These are phyloP conservation scores for Galbula dea DNA, from an alignment of 2,113 vertebrate species.

Conservation along the genomic window DNA sequence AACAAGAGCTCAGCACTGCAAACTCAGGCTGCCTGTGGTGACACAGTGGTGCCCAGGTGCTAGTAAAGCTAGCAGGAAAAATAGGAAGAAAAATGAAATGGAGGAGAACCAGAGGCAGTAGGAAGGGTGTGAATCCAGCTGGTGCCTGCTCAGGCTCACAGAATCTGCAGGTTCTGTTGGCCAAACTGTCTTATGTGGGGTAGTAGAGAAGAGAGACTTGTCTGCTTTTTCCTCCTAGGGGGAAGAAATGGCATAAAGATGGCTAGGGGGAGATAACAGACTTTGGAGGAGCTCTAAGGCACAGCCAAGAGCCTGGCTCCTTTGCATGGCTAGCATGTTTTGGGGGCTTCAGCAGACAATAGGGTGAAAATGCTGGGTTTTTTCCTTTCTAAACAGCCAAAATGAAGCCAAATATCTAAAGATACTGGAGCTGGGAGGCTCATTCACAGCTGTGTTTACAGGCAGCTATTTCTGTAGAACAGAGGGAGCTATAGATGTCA, in stretches of 20 bases:
- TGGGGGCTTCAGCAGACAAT: neutral
- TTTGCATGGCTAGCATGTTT: accelerated
- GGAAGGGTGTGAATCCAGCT: neutral
- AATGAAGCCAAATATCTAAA: neutral
- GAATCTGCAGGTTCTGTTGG: neutral
- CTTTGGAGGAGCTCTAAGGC: neutral
- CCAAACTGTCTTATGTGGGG: accelerated
- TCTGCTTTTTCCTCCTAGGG: neutral
- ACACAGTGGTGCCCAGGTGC: neutral
- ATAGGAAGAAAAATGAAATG: neutral
- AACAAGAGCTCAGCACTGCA: neutral
- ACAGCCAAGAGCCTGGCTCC: neutral
- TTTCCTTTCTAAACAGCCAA: neutral
- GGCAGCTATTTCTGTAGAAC: constrained; percentile 25
- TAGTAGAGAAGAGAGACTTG: neutral
- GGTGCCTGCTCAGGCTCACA: neutral
- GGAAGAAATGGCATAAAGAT: neutral
- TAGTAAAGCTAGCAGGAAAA: neutral
- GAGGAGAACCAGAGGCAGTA: neutral
- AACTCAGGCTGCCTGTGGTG: accelerated
- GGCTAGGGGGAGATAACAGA: neutral
- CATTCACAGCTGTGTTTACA: constrained; percentile 8
- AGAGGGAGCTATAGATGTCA: neutral
- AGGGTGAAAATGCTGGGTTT: neutral
- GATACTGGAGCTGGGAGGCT: neutral